A percentile compares a stretch with the other conserved stretches of the same genome.
phyloP scores from a whole-genome alignment of 1,140 invertebrate species.

The Coenobita brevimanus region DNA sequence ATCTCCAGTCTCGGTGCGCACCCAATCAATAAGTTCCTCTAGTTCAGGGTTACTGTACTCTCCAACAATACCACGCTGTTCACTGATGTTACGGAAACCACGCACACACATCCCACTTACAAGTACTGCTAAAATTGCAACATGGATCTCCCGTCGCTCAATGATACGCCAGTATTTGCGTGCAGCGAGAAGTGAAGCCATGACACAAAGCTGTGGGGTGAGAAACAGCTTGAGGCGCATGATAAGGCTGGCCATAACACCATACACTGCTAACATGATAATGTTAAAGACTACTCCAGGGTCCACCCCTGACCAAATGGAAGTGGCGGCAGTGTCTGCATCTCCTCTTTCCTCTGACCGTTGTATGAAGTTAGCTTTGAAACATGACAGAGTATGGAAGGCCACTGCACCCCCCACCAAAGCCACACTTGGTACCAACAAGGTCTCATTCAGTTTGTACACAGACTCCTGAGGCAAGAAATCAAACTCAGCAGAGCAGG shows the following conservation, averaged over 20 bases:
- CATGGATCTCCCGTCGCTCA: conserved; percentile 71
- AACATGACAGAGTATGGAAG: conserved; percentile 44
- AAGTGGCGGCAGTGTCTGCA: conserved; percentile 15
- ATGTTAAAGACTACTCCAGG: conserved; percentile 82
- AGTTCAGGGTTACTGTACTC: conserved; percentile 82
- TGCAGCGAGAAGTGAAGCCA: conserved; percentile 78
- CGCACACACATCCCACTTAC: conserved; percentile 75
- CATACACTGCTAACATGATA: conserved; percentile 81
- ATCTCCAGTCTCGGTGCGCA: conserved; percentile 78
- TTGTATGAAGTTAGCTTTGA: conserved; percentile 58
- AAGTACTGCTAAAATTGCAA: conserved; percentile 73
- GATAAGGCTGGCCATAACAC: conserved; percentile 83
- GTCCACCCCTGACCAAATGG: conserved; percentile 73
- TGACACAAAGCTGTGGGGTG: conserved; percentile 85
- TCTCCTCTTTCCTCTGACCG: conserved; percentile 51
- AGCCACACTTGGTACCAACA: conserved; percentile 78
- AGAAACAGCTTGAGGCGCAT: conserved; percentile 91
- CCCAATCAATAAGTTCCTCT: conserved; percentile 86
- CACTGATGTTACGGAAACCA: conserved; percentile 75
- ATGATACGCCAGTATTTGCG: conserved; percentile 60
- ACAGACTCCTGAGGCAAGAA: conserved; percentile 80
- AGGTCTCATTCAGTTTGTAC: conserved; percentile 75
- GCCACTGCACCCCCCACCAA: conserved; percentile 73
- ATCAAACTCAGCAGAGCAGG: conserved; percentile 88
- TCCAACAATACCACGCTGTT: conserved; percentile 77